A percentile compares a stretch with the other conserved stretches of the same genome.
These are phyloP conservation scores for Rhodeus uyekii DNA, from an alignment of 2,797 vertebrate species.

Conservation along the genomic window DNA sequence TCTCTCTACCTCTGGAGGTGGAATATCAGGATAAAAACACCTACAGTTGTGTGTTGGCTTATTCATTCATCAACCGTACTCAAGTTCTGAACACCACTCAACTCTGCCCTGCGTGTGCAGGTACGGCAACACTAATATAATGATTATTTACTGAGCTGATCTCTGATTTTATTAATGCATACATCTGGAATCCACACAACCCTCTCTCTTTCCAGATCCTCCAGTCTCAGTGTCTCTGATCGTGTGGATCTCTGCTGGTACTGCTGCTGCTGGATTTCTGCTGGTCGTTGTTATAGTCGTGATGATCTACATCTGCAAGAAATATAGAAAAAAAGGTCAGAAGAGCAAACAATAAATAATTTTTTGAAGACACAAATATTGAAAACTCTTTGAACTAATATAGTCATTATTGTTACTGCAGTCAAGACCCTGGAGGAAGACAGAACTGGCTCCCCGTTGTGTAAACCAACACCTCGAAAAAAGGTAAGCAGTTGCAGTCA, in stretches of 20 bases:
- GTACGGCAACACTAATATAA: not conserved
- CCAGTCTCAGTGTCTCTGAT: not conserved
- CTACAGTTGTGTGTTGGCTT: not conserved
- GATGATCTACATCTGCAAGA: not conserved
- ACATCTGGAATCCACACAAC: no score
- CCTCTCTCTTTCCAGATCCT: not conserved
- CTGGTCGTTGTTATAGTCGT: not conserved
- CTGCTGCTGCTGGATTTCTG: not conserved
- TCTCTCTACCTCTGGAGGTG: slow-evolving; percentile 5
- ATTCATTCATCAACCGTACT: not conserved
- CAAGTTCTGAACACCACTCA: not conserved
- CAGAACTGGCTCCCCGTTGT: not conserved
- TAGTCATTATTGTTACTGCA: not conserved
- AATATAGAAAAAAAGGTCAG: not conserved
- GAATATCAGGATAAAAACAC: not conserved
- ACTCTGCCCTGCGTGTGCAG: not conserved
- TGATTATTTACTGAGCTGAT: not conserved
- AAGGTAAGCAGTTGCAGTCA: not conserved
- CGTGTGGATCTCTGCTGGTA: not conserved
- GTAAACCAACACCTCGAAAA: not conserved
- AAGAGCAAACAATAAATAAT: not conserved
- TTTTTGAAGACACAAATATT: not conserved
- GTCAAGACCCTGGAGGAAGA: not conserved
- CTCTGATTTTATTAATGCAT: no score
- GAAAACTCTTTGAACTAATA: not conserved